Conservation (phyloP, 2,113 vertebrate genomes). For the Podilymbus podiceps region DNA sequence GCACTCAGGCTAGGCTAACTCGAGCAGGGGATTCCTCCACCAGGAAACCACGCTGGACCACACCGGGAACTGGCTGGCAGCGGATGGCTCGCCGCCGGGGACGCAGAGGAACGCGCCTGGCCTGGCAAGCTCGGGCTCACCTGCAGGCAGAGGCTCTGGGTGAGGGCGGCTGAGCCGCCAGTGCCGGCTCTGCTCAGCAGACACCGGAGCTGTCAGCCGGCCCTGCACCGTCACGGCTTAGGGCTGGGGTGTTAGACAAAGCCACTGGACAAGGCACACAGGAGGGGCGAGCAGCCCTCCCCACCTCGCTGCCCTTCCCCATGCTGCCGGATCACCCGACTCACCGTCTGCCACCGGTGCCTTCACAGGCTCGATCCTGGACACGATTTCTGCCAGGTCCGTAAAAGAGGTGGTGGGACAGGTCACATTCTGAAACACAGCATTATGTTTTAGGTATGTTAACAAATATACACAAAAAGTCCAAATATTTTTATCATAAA, state of each 20-base stretch:
- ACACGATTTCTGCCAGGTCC: slow-evolving; percentile 93
- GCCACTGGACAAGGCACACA: fast-evolving
- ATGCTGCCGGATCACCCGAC: not conserved
- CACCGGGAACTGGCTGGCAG: fast-evolving
- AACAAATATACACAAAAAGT: not conserved
- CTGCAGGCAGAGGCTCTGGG: not conserved
- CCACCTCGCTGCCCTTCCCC: not conserved
- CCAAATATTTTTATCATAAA: not conserved
- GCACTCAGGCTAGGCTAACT: not conserved
- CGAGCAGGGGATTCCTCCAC: not conserved
- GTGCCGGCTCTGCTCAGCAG: not conserved
- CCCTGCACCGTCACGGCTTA: not conserved
- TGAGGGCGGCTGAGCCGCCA: not conserved
- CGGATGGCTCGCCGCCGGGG: fast-evolving
- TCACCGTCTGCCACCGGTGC: slow-evolving; percentile 77
- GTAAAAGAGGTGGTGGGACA: slow-evolving; percentile 94
- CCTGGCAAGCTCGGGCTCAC: not conserved
- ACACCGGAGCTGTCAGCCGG: not conserved
- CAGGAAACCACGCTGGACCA: not conserved
- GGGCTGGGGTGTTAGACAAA: fast-evolving
- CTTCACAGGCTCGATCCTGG: slow-evolving; percentile 85
- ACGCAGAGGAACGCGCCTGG: fast-evolving
- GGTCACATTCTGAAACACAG: slow-evolving; percentile 79
- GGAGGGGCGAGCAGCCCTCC: not conserved
- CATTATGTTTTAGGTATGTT: fast-evolving